A percentile compares a stretch with the other conserved stretches of the same genome.
Conservation (phyloP, 2,113 vertebrate species). For the Hemibagrus wyckioides region DNA sequence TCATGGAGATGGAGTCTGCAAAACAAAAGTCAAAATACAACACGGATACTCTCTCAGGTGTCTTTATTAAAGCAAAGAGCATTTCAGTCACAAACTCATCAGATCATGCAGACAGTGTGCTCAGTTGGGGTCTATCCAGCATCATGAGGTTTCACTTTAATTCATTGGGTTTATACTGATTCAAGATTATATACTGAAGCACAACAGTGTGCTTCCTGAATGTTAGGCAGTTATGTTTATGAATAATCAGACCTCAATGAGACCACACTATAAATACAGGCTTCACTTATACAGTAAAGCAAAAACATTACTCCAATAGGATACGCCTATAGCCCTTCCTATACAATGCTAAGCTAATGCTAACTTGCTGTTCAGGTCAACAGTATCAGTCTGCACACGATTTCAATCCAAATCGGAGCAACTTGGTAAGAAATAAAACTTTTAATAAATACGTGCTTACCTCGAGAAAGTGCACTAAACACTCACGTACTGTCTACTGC, state of each 20-base stretch:
- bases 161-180: background rate
- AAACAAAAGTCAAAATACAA: background rate
- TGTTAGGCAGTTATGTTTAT: background rate
- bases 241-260: no score
- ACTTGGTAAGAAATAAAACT: background rate
- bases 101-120: background rate
- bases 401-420: background rate
- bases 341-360: background rate
- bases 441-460: background rate
- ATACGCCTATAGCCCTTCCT: background rate
- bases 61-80: background rate
- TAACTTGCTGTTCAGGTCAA: background rate
- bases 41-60: background rate
- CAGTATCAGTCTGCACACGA: background rate
- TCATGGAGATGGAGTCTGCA: constrained; percentile 80
- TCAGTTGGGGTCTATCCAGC: background rate
- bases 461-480: background rate
- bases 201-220: background rate
- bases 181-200: background rate
- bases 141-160: background rate
- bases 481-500: background rate
- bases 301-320: no score
- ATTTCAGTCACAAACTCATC: background rate
- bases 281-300: no score
- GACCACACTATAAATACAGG: no score